A percentile compares a stretch with the other conserved stretches of the same genome.
Evolutionary conservation across 2,113 vertebrate genomes (phyloP).

Genomic region (Sus scrofa): DNA sequence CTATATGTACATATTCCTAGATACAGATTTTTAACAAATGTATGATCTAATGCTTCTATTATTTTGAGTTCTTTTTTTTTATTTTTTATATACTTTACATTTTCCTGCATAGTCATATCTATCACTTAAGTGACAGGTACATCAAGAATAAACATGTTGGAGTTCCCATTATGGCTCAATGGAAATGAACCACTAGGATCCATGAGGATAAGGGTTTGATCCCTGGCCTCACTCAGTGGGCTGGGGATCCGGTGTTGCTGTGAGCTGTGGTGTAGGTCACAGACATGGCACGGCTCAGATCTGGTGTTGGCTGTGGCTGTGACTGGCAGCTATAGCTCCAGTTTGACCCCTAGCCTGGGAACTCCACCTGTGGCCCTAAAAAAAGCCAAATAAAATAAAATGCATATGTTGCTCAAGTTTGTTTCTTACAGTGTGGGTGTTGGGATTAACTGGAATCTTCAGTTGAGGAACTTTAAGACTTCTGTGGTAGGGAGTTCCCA

Average conservation of each 20-base stretch:
- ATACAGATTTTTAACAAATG: not conserved
- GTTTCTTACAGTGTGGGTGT: not conserved
- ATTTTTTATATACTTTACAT: not conserved
- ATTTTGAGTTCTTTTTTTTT: not conserved
- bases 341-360: too few species aligned
- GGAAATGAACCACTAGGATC: too few species aligned
- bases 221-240: too few species aligned
- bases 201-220: too few species aligned
- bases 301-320: too few species aligned
- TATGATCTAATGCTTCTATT: not conserved
- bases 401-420: slow-evolving; percentile 7
- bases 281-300: too few species aligned
- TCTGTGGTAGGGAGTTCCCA: not conserved
- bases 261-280: too few species aligned
- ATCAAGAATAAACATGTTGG: not conserved
- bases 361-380: too few species aligned
- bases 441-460: not conserved
- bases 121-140: not conserved
- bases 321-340: too few species aligned
- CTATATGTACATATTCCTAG: not conserved
- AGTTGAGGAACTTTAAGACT: slow-evolving; percentile 13
- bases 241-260: too few species aligned
- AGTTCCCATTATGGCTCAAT: too few species aligned
- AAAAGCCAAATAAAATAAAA: not conserved
- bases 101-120: not conserved